These are phyloP conservation scores for Triplophysa bombifrons DNA, from an alignment of 2,797 vertebrate genomes.

Conservation along the genomic window DNA sequence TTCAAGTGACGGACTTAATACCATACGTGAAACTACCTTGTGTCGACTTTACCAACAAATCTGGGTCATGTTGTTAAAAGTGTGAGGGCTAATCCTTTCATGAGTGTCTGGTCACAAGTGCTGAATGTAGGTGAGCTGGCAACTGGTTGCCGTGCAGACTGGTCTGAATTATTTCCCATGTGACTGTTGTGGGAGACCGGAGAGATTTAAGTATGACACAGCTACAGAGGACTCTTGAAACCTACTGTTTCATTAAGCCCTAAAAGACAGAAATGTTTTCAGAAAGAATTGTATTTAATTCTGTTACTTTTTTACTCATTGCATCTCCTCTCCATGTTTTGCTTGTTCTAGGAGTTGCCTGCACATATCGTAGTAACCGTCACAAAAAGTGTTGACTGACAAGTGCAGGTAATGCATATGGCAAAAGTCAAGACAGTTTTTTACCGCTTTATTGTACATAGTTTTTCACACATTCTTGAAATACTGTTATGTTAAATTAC, in stretches of 20 bases:
- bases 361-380: neutral
- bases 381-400: neutral
- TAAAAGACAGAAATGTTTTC: constrained; percentile 15
- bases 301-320: neutral
- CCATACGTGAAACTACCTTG: constrained; percentile 37
- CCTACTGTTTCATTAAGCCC: constrained; percentile 13
- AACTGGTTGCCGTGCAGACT: constrained; percentile 20
- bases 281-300: neutral
- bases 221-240: neutral
- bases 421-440: neutral
- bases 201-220: constrained; percentile 5
- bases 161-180: constrained; percentile 20
- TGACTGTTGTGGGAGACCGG: neutral
- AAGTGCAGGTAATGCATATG: neutral
- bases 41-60: constrained; percentile 38
- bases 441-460: too few species aligned
- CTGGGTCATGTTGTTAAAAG: constrained; percentile 42
- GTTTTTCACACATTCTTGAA: neutral
- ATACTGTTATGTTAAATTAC: too few species aligned
- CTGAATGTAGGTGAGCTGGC: constrained; percentile 44
- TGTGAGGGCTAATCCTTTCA: constrained; percentile 48
- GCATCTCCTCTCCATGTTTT: neutral
- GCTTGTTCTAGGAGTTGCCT: neutral
- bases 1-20: constrained; percentile 12
- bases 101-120: constrained; percentile 42